Evolutionary conservation across 2,797 vertebrate genomes (phyloP), one percentile per base, ranked within the genome.

Genomic region (Peromyscus nudipes): DNA sequence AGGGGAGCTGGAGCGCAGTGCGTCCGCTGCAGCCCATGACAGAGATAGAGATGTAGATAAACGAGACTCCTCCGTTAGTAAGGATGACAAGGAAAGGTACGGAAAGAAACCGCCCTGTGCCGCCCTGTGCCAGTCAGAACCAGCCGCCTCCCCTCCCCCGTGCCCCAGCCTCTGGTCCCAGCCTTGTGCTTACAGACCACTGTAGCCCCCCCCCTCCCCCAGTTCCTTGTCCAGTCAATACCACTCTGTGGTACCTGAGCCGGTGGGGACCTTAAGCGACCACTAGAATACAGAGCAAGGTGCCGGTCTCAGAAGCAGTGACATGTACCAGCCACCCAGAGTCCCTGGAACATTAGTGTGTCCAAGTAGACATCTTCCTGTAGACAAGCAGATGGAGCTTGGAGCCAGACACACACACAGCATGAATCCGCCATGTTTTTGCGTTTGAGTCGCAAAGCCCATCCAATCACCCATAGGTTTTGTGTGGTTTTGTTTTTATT

Each of bases 1-100:
- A 19, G 99, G 99, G 98, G 99, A 99, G 97, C 98, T 99, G 23
- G 99, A 99, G 98, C 99, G 99, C 98, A 99, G 99, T 98, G 98
- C 99, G 95, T 99, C 99, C 6, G 99, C 99, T 98, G 99, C 99
- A 99, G 99, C 99, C 69, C 99, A 99, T 95, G 99, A 99, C 98
- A 99, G 99, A 98, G 99, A 99, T 98, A 97, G 99, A 98, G 99
- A 99, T 98, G 98, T 99, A 98, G 99, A 99, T 98, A 99, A 99
- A 98, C 99, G 99, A 98, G 99, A 99, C 98, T 98, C 99, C 81
- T 98, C 99, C 77, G 98, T 99, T 98, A 99, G 99, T 99, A 99
- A 99, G 98, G 99, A 99, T 82, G 99, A 99, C 99, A 99, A 99
- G 99, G 99, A 99, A 99, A 99, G 99, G 99, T 99, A 99, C 98